Evolutionary conservation across 2,888 invertebrate genomes (phyloP).

Genomic region (Orthosia gracilis): DNA sequence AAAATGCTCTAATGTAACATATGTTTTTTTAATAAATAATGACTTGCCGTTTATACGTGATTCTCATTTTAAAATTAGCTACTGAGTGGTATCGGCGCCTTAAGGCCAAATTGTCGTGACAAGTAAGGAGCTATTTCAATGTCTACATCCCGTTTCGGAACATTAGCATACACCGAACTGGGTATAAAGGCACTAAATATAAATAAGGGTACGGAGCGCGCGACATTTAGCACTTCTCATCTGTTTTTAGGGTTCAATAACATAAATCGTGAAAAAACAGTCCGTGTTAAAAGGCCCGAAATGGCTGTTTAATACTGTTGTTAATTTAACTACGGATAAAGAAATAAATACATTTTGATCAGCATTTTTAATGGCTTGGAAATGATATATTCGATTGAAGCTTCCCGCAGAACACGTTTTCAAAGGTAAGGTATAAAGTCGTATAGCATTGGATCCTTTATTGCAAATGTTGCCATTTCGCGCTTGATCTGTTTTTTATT

Average conservation of each 20-base stretch:
- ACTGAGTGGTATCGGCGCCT: no score
- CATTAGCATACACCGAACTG: conserved; percentile 72
- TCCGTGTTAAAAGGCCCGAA: conserved; percentile 51
- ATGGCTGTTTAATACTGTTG: conserved; percentile 54
- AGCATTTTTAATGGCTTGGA: conserved; percentile 46
- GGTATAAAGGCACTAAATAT: conserved; percentile 70
- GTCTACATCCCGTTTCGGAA: conserved; percentile 75
- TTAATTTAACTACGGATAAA: conserved; percentile 53
- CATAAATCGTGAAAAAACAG: conserved; percentile 62
- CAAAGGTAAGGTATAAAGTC: conserved; percentile 49
- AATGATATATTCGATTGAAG: conserved; percentile 37
- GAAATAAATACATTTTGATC: conserved; percentile 58
- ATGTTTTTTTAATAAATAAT: no score
- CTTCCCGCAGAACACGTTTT: conserved; percentile 42
- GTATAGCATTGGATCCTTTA: conserved; percentile 54
- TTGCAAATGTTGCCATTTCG: conserved; percentile 63
- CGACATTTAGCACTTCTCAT: conserved; percentile 66
- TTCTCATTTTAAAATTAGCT: no score
- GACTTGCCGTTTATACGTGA: no score
- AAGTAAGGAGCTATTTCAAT: conserved; percentile 76
- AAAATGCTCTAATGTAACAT: no score
- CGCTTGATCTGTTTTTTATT: conserved; percentile 71
- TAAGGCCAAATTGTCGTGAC: conserved; percentile 76
- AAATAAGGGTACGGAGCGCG: conserved; percentile 65
- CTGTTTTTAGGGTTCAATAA: conserved; percentile 68